Base-by-base conservation (phyloP, 1,140 invertebrate genomes). In the Plutomurus gul region DNA sequence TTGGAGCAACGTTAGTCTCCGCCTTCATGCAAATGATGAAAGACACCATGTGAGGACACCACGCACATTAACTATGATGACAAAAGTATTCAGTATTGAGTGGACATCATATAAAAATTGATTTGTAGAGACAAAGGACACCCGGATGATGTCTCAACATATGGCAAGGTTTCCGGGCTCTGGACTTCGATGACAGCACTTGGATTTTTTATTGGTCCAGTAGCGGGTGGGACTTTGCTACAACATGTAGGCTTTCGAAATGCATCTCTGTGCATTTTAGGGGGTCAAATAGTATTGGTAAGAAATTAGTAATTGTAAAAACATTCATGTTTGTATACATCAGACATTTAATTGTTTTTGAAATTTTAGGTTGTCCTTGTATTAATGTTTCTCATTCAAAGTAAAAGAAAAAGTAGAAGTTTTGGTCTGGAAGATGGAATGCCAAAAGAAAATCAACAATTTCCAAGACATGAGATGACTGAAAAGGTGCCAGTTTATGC, bases 161-260 rank as follows among this genome's bases (percentile, higher is more conserved):
- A 94, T 81, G 93, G 93, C 0, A 86, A 95, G 33, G 91, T 95
- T 43, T 95, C 94, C 5, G 93, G 93, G 1, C 87, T 95, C 47
- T 95, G 93, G 93, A 94, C 93, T 0, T 94, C 93, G 13, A 91
- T 92, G 0, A 94, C 95, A 84, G 94, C 94, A 2, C 87, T 95
- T 0, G 94, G 94, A n/a, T 93, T 93, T 27, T 95, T 94, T 85
- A 91, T 94, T 30, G 93, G 93, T 0, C 93, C 93, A 1, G 93
- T 92, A 1, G 87, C 93, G 0, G 92, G 92, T 46, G 93, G 93
- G 8, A 89, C 93, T 43, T 87, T 95, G 1, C 91, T 92, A 79
- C 93, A 95, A 81, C 89, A 87, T 56, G 90, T 93, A 37, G 92
- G 92, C 0, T 95, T 95, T 85, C 85, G 89, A 77, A 89, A 90